These are phyloP conservation scores for Hyles euphorbiae DNA, from an alignment of 1,140 invertebrate species.

Conservation along the genomic window DNA sequence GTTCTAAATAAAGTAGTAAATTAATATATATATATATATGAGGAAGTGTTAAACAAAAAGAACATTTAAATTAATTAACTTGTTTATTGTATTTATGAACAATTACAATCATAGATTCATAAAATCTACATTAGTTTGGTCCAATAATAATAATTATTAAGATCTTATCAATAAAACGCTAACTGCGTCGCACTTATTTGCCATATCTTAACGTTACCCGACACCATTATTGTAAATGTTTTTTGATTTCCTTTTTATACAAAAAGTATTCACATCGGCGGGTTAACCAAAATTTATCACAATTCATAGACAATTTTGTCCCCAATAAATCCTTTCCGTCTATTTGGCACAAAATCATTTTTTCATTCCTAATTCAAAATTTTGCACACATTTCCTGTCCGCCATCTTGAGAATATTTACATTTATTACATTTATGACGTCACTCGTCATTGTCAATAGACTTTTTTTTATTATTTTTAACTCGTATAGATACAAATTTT, in stretches of 20 bases:
- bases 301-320: slow-evolving; percentile 52
- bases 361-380: slow-evolving; percentile 20
- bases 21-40: too few species aligned
- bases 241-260: slow-evolving; percentile 14
- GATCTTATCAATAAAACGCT: slow-evolving; percentile 32
- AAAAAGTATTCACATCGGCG: slow-evolving; percentile 47
- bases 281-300: slow-evolving; percentile 29
- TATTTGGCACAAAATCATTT: slow-evolving; percentile 71
- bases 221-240: slow-evolving; percentile 42
- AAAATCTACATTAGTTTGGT: slow-evolving; percentile 70
- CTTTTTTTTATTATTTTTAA: slow-evolving; percentile 13
- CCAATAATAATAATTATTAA: slow-evolving; percentile 41
- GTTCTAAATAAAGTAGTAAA: too few species aligned
- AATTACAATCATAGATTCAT: slow-evolving; percentile 42
- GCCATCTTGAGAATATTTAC: slow-evolving; percentile 23
- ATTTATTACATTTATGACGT: slow-evolving; percentile 27
- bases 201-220: slow-evolving; percentile 27
- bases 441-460: slow-evolving; percentile 26
- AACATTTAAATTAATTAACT: slow-evolving; percentile 51
- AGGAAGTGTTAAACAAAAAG: slow-evolving; percentile 11
- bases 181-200: slow-evolving; percentile 43
- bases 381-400: slow-evolving; percentile 25
- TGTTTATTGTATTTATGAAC: slow-evolving; percentile 35
- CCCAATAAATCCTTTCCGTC: slow-evolving; percentile 63
- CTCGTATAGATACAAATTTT: slow-evolving; percentile 14